Percentiles rank a stretch among this genome's conserved stretches.
phyloP scores from a whole-genome alignment of 2,888 invertebrate genomes.

The Labia minor region DNA sequence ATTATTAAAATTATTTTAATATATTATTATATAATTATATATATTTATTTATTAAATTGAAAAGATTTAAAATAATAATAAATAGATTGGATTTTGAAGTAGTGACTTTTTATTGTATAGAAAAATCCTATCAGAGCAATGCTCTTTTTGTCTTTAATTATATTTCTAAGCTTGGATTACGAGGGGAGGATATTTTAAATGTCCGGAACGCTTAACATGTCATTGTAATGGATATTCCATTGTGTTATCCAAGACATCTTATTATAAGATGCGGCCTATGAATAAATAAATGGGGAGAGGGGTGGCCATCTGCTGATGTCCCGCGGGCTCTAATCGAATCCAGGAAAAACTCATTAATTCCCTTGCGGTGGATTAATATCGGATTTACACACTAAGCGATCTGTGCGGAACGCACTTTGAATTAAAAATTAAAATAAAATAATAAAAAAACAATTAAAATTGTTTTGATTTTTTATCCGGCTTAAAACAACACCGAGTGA shows the following conservation, averaged over 20 bases:
- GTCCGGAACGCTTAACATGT: not conserved
- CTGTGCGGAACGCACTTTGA: not conserved
- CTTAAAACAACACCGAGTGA: not conserved
- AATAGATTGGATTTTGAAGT: too few relatives aligned
- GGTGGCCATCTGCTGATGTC: conserved; percentile 4
- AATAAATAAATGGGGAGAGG: not conserved
- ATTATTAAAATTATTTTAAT: too few relatives aligned
- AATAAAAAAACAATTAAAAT: too few relatives aligned
- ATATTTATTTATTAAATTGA: too few relatives aligned
- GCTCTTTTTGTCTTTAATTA: too few relatives aligned
- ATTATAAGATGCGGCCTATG: not conserved
- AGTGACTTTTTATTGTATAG: too few relatives aligned
- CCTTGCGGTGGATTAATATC: conserved; percentile 7
- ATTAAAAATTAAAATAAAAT: not conserved
- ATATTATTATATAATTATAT: too few relatives aligned
- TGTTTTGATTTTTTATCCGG: conserved; percentile 4
- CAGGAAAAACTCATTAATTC: conserved; percentile 4
- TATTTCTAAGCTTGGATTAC: too few relatives aligned
- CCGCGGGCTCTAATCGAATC: conserved; percentile 4
- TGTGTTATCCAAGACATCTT: not conserved
- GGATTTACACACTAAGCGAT: not conserved
- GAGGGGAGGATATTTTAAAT: not conserved
- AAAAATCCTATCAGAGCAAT: too few relatives aligned
- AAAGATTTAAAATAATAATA: too few relatives aligned
- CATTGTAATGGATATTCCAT: not conserved